phyloP scores from a whole-genome alignment of 2,113 vertebrate genomes.

The Geococcyx californianus region DNA sequence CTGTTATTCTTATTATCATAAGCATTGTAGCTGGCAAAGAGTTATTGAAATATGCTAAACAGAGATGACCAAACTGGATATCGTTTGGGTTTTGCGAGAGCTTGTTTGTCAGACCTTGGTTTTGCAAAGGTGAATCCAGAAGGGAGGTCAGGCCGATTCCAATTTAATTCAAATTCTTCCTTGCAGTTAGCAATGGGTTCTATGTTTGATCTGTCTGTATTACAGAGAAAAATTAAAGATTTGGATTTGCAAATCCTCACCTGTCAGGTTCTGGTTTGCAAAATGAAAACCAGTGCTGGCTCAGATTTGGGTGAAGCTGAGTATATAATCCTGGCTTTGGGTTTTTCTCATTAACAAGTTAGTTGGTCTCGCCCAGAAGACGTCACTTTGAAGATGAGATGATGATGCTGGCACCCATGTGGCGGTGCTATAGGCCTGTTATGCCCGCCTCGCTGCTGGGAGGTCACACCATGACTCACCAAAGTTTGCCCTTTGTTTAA shows the following conservation, averaged over 20 bases:
- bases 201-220: background rate
- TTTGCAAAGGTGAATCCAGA: conserved; percentile 1
- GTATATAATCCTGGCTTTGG: background rate
- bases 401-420: background rate
- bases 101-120: conserved; percentile 26
- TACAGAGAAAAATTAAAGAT: conserved; percentile 39
- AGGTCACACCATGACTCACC: background rate
- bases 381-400: background rate
- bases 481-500: background rate
- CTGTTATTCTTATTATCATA: conserved; percentile 71
- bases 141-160: conserved; percentile 2
- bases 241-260: conserved; percentile 60
- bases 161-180: conserved; percentile 28
- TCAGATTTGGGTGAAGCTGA: background rate
- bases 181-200: background rate
- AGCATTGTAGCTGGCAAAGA: conserved; percentile 59
- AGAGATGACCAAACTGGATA: conserved; percentile 44
- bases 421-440: background rate
- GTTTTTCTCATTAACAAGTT: background rate
- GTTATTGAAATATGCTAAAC: conserved; percentile 65
- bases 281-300: conserved; percentile 35
- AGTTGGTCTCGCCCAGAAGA: background rate
- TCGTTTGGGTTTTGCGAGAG: conserved; percentile 7
- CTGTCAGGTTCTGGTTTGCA: conserved; percentile 24
- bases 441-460: fast-evolving